phyloP scores from a whole-genome alignment of 2,113 vertebrate species.

The Mormyrus lacerda region DNA sequence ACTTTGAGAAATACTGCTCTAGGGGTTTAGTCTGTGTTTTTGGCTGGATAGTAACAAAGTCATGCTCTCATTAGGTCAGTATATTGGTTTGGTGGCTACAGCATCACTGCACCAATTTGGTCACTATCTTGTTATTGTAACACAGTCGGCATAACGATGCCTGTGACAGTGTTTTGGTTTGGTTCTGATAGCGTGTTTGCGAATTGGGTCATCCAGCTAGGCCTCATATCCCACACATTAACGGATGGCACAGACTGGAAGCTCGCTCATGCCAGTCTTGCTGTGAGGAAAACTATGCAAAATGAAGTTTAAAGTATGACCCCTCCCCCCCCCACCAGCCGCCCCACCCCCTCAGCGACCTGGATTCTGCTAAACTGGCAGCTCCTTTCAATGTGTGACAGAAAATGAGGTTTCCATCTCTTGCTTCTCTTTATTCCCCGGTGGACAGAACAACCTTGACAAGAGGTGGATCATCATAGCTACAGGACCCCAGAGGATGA shows the following conservation, averaged over 20 bases:
- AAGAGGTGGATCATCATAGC: background rate
- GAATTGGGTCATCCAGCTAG: background rate
- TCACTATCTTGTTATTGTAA: background rate
- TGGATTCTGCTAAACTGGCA: background rate
- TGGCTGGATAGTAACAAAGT: background rate
- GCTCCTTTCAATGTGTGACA: constrained; percentile 6
- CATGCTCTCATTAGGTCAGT: background rate
- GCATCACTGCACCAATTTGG: background rate
- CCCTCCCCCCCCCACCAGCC: background rate
- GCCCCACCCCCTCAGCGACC: background rate
- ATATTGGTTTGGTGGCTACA: background rate
- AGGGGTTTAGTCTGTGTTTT: background rate
- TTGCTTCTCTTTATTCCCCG: background rate
- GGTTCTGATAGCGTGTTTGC: background rate
- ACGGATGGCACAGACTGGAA: background rate
- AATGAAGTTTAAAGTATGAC: constrained; percentile 6
- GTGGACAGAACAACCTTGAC: constrained; percentile 10
- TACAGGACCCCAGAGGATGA: background rate
- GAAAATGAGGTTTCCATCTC: constrained; percentile 13
- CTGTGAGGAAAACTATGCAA: background rate
- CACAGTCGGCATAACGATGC: background rate
- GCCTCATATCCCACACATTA: background rate
- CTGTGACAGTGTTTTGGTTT: background rate
- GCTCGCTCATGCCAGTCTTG: background rate
- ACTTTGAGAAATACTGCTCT: background rate